Evolutionary conservation across 53 echinoderm and acorn worm genomes (phyloP), one percentile per base, ranked within the genome.

Genomic region (Mesocentrotus franciscanus): DNA sequence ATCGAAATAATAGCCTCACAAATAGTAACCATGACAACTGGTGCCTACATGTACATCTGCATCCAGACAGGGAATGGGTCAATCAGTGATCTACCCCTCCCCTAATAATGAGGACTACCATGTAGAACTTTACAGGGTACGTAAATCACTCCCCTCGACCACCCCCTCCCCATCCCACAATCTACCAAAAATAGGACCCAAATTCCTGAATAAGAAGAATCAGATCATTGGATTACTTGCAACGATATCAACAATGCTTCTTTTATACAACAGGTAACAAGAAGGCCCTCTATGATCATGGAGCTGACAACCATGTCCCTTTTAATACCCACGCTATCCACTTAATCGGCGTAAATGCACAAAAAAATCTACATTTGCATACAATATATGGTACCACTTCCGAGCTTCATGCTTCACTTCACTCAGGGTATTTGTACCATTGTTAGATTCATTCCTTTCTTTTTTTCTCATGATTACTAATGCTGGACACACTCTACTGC

Each of bases 341-440:
- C 20, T 81, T 81, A 18, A 81, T 30, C 32, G 0, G 76, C 14
- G 81, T 81, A 81, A 81, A 81, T 81, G 81, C 81, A 81, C 36
- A 33, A 81, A 72, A 78, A 81, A 42, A 36, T 81, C 34, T 81
- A 30, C 12, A 81, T 81, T 42, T 81, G 81, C 18, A 81, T 81
- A 81, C 81, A 81, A 81, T 81, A 81, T 33, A 6, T 29, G 18
- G 8, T 17, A 81, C 42, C 42, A 81, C 33, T 14, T 17, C 81
- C 20, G 81, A 81, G 81, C 9, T 42, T 17, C 81, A 81, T 6
- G 42, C 81, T 81, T 39, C 81, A 81, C 18, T 81, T 81, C 81
- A 81, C 81, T 39, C 36, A 13, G 10, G 42, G 81, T 81, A 81
- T 81, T 17, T 42, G 17, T 81, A 33, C 81, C 42, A 39, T 81